Conservation (phyloP, 2,888 invertebrate species). For the Volucella inanis region DNA sequence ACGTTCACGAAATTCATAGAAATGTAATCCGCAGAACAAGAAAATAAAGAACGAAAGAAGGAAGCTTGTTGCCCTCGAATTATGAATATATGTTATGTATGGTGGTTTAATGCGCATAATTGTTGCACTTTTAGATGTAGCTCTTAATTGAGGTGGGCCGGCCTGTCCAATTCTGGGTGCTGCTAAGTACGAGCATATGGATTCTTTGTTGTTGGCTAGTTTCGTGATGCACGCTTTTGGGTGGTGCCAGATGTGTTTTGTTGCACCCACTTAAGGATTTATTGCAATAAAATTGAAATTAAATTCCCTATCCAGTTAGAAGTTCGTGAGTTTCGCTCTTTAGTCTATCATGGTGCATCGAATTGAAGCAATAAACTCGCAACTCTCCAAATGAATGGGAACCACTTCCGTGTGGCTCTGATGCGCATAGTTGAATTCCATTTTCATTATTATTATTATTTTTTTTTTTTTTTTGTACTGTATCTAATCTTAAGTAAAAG, state of each 20-base stretch:
- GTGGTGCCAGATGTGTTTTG: conserved; percentile 50
- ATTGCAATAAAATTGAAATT: conserved; percentile 60
- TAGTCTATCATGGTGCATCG: conserved; percentile 32
- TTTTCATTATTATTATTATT: too few species aligned
- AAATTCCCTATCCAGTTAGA: conserved; percentile 47
- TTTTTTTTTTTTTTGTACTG: neutral
- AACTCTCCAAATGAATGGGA: conserved; percentile 26
- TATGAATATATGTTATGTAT: conserved; percentile 39
- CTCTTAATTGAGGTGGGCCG: conserved; percentile 39
- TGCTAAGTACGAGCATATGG: conserved; percentile 13
- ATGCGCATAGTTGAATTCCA: conserved; percentile 48
- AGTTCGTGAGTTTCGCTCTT: conserved; percentile 23
- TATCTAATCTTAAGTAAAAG: conserved; percentile 22
- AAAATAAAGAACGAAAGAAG: neutral
- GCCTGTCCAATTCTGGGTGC: neutral
- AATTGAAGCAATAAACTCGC: conserved; percentile 27
- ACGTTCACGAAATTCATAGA: conserved; percentile 25
- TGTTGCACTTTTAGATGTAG: conserved; percentile 10
- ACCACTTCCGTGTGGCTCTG: conserved; percentile 56
- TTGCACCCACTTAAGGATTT: conserved; percentile 65
- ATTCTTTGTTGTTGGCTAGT: conserved; percentile 7
- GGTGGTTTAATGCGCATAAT: conserved; percentile 56
- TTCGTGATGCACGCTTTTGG: conserved; percentile 65
- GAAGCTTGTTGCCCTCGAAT: conserved; percentile 31
- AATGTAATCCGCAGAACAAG: conserved; percentile 24